Conservation (phyloP, 1,140 invertebrate genomes). For the Magallana gigas region DNA sequence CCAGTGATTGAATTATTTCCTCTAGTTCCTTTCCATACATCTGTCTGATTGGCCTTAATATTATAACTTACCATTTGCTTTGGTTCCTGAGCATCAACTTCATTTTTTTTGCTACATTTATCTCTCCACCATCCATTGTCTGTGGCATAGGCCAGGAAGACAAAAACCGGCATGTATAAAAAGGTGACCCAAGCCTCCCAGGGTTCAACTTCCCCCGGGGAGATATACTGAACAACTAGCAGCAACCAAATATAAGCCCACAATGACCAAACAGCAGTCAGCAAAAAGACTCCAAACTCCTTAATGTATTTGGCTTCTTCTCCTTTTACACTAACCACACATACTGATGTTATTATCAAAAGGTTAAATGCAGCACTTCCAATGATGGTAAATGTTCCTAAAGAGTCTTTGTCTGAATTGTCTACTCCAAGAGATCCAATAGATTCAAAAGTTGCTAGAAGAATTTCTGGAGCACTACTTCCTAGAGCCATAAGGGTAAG, state of each 20-base stretch:
- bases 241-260: constrained; percentile 81
- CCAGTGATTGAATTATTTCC: too few relatives aligned
- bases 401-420: constrained; percentile 75
- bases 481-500: constrained; percentile 82
- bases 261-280: constrained; percentile 80
- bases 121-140: constrained; percentile 73
- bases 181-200: constrained; percentile 85
- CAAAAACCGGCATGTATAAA: constrained; percentile 82
- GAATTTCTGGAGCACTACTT: constrained; percentile 81
- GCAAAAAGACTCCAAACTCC: constrained; percentile 79
- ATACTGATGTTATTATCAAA: constrained; percentile 78
- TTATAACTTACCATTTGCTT: constrained; percentile 22
- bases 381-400: constrained; percentile 80
- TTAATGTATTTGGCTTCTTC: constrained; percentile 75
- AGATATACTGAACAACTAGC: constrained; percentile 68
- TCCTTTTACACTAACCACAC: constrained; percentile 72
- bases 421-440: constrained; percentile 59
- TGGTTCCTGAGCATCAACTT: constrained; percentile 10
- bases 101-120: constrained; percentile 46
- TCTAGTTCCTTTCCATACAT: too few relatives aligned
- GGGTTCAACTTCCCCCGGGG: constrained; percentile 67
- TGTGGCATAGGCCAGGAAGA: constrained; percentile 71
- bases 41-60: background rate
- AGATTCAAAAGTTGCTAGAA: constrained; percentile 80
- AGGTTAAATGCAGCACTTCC: constrained; percentile 82